Percentiles rank a stretch among this genome's conserved stretches.
Conservation (phyloP, 2,888 invertebrate genomes). For the Esperia sulphurella region DNA sequence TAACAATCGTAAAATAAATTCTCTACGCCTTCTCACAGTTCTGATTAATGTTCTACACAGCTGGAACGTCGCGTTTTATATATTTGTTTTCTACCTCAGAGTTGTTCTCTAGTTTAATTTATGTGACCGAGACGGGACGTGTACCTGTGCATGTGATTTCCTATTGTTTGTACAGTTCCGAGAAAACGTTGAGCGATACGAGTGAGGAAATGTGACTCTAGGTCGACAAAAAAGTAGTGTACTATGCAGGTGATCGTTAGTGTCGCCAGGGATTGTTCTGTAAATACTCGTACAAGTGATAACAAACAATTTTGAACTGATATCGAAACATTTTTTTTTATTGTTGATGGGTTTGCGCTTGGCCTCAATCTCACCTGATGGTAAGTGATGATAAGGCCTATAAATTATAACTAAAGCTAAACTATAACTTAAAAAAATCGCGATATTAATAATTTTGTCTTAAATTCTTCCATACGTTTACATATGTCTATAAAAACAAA, state of each 20-base stretch:
- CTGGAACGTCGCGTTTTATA: constrained; percentile 60
- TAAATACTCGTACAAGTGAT: no score
- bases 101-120: constrained; percentile 68
- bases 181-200: neutral
- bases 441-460: no score
- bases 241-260: neutral
- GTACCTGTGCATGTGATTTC: constrained; percentile 21
- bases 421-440: no score
- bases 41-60: constrained; percentile 77
- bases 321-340: no score
- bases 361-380: no score
- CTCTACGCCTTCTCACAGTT: constrained; percentile 74
- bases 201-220: neutral
- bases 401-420: no score
- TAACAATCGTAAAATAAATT: constrained; percentile 79
- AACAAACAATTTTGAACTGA: no score
- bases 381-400: no score
- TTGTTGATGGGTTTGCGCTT: no score
- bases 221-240: neutral
- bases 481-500: no score
- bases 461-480: no score
- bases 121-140: constrained; percentile 43
- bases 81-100: constrained; percentile 48
- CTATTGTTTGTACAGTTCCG: constrained; percentile 5
- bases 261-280: no score